phyloP scores from a whole-genome alignment of 2,113 vertebrate genomes.

The Loxodonta africana region DNA sequence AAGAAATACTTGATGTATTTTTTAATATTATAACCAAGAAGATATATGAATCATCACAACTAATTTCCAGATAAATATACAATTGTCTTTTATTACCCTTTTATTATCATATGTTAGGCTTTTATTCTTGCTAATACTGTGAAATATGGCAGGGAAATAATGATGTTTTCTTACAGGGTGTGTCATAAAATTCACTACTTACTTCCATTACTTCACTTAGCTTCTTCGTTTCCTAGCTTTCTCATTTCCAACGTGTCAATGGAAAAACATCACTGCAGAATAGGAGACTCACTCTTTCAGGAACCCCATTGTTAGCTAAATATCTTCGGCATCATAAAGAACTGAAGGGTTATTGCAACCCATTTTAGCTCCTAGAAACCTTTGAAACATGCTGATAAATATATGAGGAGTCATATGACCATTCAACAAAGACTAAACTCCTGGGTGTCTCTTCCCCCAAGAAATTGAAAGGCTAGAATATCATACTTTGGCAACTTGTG shows the following conservation, averaged over 20 bases:
- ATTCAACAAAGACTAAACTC: conserved; percentile 9
- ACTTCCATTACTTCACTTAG: conserved; percentile 34
- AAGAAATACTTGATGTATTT: conserved; percentile 58
- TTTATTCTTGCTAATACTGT: conserved; percentile 64
- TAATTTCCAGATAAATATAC: conserved; percentile 75
- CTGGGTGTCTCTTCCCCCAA: background rate
- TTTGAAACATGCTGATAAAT: conserved; percentile 8
- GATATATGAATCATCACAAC: conserved; percentile 71
- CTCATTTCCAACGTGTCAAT: background rate
- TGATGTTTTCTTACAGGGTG: background rate
- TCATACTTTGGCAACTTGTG: background rate
- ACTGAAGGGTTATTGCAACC: background rate
- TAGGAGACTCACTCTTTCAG: conserved; percentile 36
- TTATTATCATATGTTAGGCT: conserved; percentile 60
- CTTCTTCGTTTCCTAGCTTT: conserved; percentile 43
- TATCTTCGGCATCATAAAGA: conserved; percentile 38
- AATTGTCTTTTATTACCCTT: conserved; percentile 71
- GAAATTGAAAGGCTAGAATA: background rate
- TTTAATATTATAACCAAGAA: conserved; percentile 68
- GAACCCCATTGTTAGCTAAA: background rate
- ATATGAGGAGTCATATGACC: background rate
- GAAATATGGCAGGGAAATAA: conserved; percentile 47
- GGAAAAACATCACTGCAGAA: background rate
- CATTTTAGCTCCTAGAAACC: conserved; percentile 51
- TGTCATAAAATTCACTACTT: conserved; percentile 40